phyloP scores from a whole-genome alignment of 2,113 vertebrate species.

The Poeciliopsis retropinna region DNA sequence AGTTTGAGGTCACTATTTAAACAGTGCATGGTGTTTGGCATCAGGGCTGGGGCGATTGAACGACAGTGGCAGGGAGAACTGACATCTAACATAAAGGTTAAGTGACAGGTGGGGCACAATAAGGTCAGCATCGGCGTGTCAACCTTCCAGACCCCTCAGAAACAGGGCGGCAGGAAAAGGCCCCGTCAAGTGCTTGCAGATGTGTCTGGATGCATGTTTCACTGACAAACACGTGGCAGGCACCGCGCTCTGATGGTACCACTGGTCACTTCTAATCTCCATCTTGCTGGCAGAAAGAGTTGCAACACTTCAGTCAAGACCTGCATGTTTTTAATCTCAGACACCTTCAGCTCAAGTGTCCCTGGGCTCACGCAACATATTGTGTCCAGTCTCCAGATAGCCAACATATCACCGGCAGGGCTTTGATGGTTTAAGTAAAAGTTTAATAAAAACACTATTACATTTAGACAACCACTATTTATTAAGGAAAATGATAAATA shows the following conservation, averaged over 20 bases:
- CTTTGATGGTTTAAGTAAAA: neutral
- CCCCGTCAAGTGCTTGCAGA: slow-evolving; percentile 84
- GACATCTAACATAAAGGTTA: slow-evolving; percentile 82
- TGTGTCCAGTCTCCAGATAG: slow-evolving; percentile 55
- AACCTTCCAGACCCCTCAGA: slow-evolving; percentile 78
- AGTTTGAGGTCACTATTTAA: slow-evolving; percentile 72
- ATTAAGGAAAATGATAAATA: neutral
- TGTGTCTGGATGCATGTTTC: slow-evolving; percentile 79
- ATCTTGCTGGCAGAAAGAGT: slow-evolving; percentile 64
- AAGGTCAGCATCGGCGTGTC: slow-evolving; percentile 77
- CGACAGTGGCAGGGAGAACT: slow-evolving; percentile 65
- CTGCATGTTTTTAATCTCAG: slow-evolving; percentile 44
- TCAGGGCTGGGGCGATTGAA: slow-evolving; percentile 66
- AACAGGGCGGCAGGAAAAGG: slow-evolving; percentile 75
- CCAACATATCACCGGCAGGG: slow-evolving; percentile 25
- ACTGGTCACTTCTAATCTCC: slow-evolving; percentile 81
- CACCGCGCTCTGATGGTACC: slow-evolving; percentile 78
- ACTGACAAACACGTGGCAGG: slow-evolving; percentile 78
- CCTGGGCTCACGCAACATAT: slow-evolving; percentile 55
- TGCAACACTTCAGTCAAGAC: slow-evolving; percentile 54
- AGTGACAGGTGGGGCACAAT: slow-evolving; percentile 80
- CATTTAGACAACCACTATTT: neutral
- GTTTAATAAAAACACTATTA: neutral
- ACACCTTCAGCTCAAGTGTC: slow-evolving; percentile 40
- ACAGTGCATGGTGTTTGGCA: slow-evolving; percentile 53